Conservation (phyloP, 2,797 vertebrate genomes). For the Buceros bicornis region DNA sequence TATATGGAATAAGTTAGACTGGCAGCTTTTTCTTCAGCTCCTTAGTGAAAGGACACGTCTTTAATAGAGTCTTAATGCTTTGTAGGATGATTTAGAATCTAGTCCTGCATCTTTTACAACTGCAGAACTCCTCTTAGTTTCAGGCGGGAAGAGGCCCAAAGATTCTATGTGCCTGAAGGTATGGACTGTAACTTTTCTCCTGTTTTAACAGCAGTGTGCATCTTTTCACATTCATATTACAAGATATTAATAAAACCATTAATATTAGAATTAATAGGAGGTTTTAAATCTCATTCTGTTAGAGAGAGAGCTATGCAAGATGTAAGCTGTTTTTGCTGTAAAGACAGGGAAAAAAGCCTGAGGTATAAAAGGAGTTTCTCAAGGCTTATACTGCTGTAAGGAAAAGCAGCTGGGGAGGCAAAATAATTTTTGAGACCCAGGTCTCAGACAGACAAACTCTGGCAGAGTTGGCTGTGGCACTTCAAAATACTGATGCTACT, state of each 20-base stretch:
- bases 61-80: constrained; percentile 28
- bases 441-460: neutral
- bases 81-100: constrained; percentile 10
- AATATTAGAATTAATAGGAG: neutral
- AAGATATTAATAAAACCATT: neutral
- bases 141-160: neutral
- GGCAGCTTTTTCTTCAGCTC: constrained; percentile 20
- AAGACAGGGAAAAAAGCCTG: neutral
- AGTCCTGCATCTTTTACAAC: constrained; percentile 4
- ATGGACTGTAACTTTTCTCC: neutral
- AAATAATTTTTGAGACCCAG: neutral
- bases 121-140: neutral
- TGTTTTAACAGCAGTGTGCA: neutral
- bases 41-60: constrained; percentile 34
- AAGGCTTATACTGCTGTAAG: neutral
- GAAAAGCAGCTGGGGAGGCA: neutral
- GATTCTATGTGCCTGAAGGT: neutral
- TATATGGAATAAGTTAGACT: constrained; percentile 47
- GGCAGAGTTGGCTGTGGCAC: neutral
- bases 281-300: neutral
- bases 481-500: neutral
- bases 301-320: neutral
- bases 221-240: neutral
- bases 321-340: neutral
- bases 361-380: neutral